Evolutionary conservation across 2,113 vertebrate genomes (phyloP).

Genomic region (Rallus limicola): DNA sequence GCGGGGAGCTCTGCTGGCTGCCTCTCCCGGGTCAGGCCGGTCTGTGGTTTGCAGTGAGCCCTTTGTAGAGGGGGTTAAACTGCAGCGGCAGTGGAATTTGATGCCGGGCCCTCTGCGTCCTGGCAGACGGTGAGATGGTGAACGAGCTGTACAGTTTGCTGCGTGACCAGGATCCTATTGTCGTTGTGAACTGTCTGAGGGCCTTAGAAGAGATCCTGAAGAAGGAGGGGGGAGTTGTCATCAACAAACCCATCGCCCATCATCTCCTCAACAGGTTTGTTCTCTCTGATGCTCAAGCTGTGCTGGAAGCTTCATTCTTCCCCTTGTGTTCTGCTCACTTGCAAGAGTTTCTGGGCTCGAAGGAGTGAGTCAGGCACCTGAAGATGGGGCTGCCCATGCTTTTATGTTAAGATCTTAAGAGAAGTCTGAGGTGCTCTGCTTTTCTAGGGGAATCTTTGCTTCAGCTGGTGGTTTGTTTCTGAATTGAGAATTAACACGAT

Average conservation of each 20-base stretch:
- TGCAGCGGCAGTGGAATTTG: neutral
- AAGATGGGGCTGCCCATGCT: neutral
- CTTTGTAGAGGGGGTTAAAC: rapidly evolving
- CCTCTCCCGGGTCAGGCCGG: rapidly evolving
- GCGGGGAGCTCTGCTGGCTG: too few relatives aligned
- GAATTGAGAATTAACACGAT: neutral
- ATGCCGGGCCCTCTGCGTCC: neutral
- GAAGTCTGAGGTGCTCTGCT: neutral
- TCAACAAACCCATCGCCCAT: constrained; percentile 96
- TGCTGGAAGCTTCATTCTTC: neutral
- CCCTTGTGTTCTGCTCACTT: neutral
- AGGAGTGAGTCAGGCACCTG: neutral
- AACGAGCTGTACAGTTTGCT: constrained; percentile 95
- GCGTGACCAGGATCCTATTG: constrained; percentile 93
- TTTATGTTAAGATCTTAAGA: neutral
- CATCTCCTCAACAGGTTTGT: constrained; percentile 94
- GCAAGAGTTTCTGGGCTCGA: neutral
- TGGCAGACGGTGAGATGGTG: constrained; percentile 86
- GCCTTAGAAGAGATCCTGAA: constrained; percentile 93
- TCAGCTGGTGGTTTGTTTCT: neutral
- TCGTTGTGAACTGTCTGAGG: constrained; percentile 94
- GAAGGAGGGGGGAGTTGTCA: constrained; percentile 92
- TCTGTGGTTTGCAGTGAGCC: too few relatives aligned
- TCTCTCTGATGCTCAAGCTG: neutral
- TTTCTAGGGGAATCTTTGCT: neutral